phyloP scores from a whole-genome alignment of 2,797 vertebrate species.

The Kryptolebias ocellatus region DNA sequence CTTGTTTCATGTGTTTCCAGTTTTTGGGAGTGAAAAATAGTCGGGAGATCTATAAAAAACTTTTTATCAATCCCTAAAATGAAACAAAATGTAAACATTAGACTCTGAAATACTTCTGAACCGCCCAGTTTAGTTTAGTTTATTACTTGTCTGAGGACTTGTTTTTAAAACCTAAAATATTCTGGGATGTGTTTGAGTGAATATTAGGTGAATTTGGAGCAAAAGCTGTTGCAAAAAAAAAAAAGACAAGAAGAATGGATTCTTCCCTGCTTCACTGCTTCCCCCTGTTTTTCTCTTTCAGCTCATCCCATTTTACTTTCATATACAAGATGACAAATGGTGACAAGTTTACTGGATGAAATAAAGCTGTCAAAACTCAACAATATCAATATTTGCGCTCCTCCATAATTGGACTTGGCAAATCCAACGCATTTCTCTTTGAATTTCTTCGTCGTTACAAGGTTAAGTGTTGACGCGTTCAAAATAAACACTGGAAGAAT shows the following conservation, averaged over 20 bases:
- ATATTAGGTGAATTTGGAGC: no score
- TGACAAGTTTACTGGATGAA: conserved; percentile 23
- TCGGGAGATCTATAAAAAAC: no score
- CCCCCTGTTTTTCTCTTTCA: no score
- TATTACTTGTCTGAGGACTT: no score
- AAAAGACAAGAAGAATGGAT: no score
- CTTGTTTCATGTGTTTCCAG: no score
- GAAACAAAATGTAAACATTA: not conserved
- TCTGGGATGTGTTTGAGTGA: no score
- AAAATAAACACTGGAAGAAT: conserved; percentile 33
- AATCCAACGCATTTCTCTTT: conserved; percentile 35
- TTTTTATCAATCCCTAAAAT: not conserved
- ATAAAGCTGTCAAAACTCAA: conserved; percentile 28
- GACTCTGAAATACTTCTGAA: conserved; percentile 4
- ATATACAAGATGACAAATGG: conserved; percentile 28
- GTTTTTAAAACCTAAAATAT: no score
- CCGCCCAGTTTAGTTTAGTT: no score
- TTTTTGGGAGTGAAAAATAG: no score
- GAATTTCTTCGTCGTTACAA: conserved; percentile 36
- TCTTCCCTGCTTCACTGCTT: no score
- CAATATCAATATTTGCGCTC: conserved; percentile 24
- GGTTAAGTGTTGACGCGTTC: conserved; percentile 30
- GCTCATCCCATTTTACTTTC: not conserved
- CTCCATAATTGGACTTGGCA: conserved; percentile 23
- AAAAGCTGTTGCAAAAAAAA: no score